A percentile compares a stretch with the other conserved stretches of the same genome.
phyloP scores from a whole-genome alignment of 2,888 invertebrate genomes.

The Cactoblastis cactorum region DNA sequence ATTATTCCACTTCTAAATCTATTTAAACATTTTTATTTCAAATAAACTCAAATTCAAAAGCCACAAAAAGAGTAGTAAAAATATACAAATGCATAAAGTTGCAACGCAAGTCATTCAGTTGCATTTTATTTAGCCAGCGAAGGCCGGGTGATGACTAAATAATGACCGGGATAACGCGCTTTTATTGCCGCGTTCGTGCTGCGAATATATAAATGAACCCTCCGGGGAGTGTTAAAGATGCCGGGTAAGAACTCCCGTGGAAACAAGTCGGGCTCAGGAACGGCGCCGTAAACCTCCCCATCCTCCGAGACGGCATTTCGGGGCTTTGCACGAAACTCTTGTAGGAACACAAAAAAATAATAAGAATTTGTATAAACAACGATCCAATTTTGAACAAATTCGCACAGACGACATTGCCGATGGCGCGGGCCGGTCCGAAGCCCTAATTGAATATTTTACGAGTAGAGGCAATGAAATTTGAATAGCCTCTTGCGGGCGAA shows the following conservation, averaged over 20 bases:
- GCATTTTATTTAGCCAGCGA: constrained; percentile 62
- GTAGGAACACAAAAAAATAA: constrained; percentile 53
- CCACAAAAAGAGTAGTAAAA: neutral
- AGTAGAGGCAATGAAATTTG: constrained; percentile 25
- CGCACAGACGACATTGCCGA: constrained; percentile 13
- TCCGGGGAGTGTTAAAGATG: constrained; percentile 76
- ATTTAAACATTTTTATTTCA: neutral
- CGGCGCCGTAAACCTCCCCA: constrained; percentile 72
- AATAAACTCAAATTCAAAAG: neutral
- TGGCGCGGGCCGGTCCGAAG: constrained; percentile 9
- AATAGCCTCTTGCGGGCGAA: constrained; percentile 22
- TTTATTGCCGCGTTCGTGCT: constrained; percentile 76
- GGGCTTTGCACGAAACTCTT: constrained; percentile 53
- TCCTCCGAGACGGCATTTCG: constrained; percentile 68
- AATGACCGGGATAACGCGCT: constrained; percentile 78
- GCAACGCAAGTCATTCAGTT: constrained; percentile 56
- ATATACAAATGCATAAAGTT: constrained; percentile 42
- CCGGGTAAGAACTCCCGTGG: constrained; percentile 73
- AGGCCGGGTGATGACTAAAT: constrained; percentile 75
- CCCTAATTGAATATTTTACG: constrained; percentile 28
- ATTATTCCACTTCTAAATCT: too few relatives aligned
- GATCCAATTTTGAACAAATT: constrained; percentile 12
- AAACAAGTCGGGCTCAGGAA: constrained; percentile 72
- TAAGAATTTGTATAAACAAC: constrained; percentile 36
- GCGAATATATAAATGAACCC: constrained; percentile 78